Base-by-base conservation (phyloP, 2,888 invertebrate genomes). In the Chrysomela aeneicollis region DNA sequence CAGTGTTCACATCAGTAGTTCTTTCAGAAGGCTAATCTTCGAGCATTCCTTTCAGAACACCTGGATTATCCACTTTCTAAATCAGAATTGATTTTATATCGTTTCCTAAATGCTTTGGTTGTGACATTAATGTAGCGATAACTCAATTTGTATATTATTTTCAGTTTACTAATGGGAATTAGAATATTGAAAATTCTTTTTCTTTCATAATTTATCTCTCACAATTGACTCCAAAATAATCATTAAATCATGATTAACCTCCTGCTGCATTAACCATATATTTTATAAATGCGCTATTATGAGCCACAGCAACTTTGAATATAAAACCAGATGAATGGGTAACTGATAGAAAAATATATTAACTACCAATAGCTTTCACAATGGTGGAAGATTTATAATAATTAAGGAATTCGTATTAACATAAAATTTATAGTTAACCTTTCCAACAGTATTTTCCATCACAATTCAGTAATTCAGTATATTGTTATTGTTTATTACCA, bases 291-390 rank as follows among this genome's bases (percentile, higher is more conserved):
- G 15, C n/a, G n/a, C n/a, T 42, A 4, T 42, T 12, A 42, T 15
- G 35, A 35, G 12, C 10, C 35, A 12, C 42, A 42, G 42, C 42
- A 42, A 42, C 15, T 42, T 42, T 15, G 42, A 15, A 42, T 42
- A 42, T 42, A 42, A 42, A 42, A 42, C 15, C n/a, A 42, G 42
- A 42, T 42, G n/a, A 42, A 42, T 42, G 42, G 32, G 42, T 42
- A 42, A 42, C 15, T 42, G 4, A 42, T 42, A 42, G 42, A 42
- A 42, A 42, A 42, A 42, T 15, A 15, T n/a, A 42, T 42, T 3
- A 42, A 42, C 2, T 42, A 42, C 42, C 42, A 42, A 42, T 42
- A 42, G 15, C 42, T 42, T 42, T 42, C 42, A 42, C 42, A 15
- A n/a, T 10, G 42, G 42, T 12, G 3, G 12, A 15, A 42, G n/a